Evolutionary conservation across 2,113 vertebrate species (phyloP).

Genomic region (Syngnathus scovelli): DNA sequence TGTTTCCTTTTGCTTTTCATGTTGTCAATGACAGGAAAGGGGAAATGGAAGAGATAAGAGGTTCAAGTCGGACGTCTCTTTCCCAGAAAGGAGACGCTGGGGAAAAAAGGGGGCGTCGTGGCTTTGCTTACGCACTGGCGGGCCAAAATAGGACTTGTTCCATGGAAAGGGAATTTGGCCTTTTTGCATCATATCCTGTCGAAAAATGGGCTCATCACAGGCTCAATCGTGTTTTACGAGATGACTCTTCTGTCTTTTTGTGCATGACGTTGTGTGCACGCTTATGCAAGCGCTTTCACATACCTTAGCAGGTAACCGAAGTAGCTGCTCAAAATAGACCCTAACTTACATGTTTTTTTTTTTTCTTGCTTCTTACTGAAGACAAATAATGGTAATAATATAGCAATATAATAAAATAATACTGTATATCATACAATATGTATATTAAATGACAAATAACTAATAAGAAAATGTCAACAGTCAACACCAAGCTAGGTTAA

Average conservation of each 20-base stretch:
- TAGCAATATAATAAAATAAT: background rate
- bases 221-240: background rate
- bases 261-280: background rate
- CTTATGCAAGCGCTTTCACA: background rate
- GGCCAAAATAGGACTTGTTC: constrained; percentile 54
- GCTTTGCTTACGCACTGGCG: constrained; percentile 54
- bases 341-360: background rate
- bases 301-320: background rate
- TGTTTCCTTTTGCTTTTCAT: constrained; percentile 51
- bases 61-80: constrained; percentile 46
- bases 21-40: constrained; percentile 65
- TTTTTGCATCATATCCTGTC: constrained; percentile 36
- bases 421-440: too few relatives aligned
- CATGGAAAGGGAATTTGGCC: constrained; percentile 41
- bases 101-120: constrained; percentile 46
- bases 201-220: constrained; percentile 14
- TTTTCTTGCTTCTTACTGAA: background rate
- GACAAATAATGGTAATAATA: background rate
- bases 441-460: too few relatives aligned
- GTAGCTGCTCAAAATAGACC: background rate
- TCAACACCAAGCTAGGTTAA: background rate
- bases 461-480: too few relatives aligned
- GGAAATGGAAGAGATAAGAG: constrained; percentile 62
- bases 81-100: constrained; percentile 52
- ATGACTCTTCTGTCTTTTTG: background rate